Evolutionary conservation across 1,140 invertebrate genomes (phyloP).

Genomic region (Kradibia gibbosae): DNA sequence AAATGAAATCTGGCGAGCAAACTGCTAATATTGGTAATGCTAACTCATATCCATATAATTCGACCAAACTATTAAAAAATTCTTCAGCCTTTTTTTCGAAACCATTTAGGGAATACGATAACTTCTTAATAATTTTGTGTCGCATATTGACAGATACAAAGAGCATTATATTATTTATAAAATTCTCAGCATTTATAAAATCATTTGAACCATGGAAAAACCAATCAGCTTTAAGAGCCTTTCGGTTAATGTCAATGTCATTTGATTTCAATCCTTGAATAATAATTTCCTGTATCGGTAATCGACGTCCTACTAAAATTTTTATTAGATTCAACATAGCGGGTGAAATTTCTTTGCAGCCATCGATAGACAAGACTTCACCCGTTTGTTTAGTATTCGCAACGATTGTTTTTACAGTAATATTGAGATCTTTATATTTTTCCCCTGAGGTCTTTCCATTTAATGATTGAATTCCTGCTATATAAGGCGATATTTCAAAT

Average conservation of each 20-base stretch:
- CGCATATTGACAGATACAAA: not conserved
- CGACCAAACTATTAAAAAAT: conserved; percentile 13
- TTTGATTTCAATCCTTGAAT: not conserved
- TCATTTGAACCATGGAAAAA: conserved; percentile 8
- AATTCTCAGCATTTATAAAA: not conserved
- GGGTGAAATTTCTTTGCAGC: not conserved
- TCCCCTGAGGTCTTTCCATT: not conserved
- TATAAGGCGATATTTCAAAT: conserved; percentile 1
- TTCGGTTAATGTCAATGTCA: not conserved
- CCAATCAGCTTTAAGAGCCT: conserved; percentile 23
- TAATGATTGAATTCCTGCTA: conserved; percentile 4
- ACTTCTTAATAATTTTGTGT: conserved; percentile 3
- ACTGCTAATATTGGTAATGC: not conserved
- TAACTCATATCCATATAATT: not conserved
- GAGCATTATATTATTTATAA: not conserved
- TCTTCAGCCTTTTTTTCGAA: not conserved
- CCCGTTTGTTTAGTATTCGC: not conserved
- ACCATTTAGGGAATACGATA: not conserved
- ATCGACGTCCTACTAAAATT: not conserved
- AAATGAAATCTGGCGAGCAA: not conserved
- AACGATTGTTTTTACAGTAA: not conserved
- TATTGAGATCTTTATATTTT: conserved; percentile 22
- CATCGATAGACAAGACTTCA: not conserved
- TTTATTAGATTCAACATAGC: not conserved
- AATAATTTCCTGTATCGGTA: not conserved